Percentiles rank a stretch among this genome's conserved stretches.
Evolutionary conservation across 2,797 vertebrate species (phyloP).

Genomic region (Peromyscus attwateri): DNA sequence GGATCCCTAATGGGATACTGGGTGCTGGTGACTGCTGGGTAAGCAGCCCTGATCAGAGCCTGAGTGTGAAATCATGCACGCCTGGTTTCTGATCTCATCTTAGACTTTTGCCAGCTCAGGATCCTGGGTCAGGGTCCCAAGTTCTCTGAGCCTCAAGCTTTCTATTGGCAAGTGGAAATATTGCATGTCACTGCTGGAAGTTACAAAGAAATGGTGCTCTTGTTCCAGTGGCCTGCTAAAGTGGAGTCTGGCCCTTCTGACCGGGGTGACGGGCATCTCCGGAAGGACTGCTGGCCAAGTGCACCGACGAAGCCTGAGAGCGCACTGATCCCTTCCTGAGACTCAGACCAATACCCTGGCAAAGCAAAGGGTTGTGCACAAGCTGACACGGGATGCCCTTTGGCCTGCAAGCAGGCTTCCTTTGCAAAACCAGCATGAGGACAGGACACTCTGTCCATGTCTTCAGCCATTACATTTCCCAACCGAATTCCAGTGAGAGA

Average conservation of each 20-base stretch:
- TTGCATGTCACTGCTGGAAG: rapidly evolving
- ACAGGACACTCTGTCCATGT: neutral
- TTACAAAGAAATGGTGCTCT: neutral
- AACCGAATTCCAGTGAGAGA: slow-evolving; percentile 9
- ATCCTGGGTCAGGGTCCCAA: neutral
- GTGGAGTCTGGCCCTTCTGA: neutral
- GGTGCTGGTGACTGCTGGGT: neutral
- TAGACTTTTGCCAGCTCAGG: neutral
- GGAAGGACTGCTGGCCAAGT: neutral
- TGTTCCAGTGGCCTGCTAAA: neutral
- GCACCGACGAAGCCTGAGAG: neutral
- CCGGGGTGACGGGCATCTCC: neutral
- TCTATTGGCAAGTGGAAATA: neutral
- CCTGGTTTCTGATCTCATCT: neutral
- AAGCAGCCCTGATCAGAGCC: neutral
- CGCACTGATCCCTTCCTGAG: slow-evolving; percentile 11
- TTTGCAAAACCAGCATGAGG: slow-evolving; percentile 35
- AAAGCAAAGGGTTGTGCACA: neutral
- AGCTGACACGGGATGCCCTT: neutral
- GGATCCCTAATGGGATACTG: neutral
- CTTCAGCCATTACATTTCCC: neutral
- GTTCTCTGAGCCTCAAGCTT: neutral
- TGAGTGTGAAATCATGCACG: neutral
- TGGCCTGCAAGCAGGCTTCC: neutral
- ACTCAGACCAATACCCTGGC: neutral